Base-by-base conservation (phyloP, 2,888 invertebrate genomes). In the Cynaeus angustus region DNA sequence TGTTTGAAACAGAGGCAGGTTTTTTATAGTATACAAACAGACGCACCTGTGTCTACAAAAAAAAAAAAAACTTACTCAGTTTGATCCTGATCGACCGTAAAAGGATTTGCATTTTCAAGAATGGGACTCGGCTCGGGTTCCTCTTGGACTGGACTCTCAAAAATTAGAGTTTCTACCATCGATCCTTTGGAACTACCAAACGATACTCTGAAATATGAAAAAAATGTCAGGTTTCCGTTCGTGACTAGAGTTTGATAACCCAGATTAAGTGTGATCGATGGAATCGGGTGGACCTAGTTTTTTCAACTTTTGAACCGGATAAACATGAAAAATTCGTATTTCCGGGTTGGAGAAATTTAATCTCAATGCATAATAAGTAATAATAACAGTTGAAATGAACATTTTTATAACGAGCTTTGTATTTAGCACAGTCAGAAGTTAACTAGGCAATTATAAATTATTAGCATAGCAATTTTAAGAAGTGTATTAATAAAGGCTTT, bases 151-250 rank as follows among this genome's bases (percentile, higher is more conserved):
- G 91, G 91, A 80, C 92, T 94, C 87, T 96, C 96, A 87, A 94
- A 96, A 78, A 96, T 94, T 77, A 96, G 88, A 52, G 96, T 96
- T 87, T 96, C 96, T 74, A 96, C 96, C 96, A 96, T 96, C 58
- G 96, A 96, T 75, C 96, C 96, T 85, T 96, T 96, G 77, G 95
- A 95, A 84, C 95, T 96, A 76, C 96, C 96, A 86, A 96, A 96
- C 56, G 96, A 96, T 76, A 96, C 96, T 88, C 96, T 96, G 89
- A 9, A 86, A 87, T 69, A 37, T 26, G 21, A 4, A 21, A 33
- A 33, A 33, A 33, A n/a, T 4, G 33, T 2, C 7, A 1, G 6
- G 7, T 7, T 33, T n/a, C 7, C 9, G 7, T n/a, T 7, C 33
- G 33, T 33, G 33, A n/a, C 7, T 1, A 6, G 33, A n/a, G 33